These are phyloP conservation scores for Xenopus tropicalis DNA, from an alignment of 2,113 vertebrate genomes.

Conservation along the genomic window UCB_Xtro_10.0 CM004445.2:106335501-106336000, in stretches of 20 bases:
- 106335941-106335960: neutral
- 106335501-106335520: too few relatives aligned
- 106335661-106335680: constrained; percentile 49
- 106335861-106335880: constrained; percentile 3
- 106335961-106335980: neutral
- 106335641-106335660: constrained; percentile 31
- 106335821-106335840: neutral
- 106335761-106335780: constrained; percentile 53
- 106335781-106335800: constrained; percentile 31
- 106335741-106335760: constrained; percentile 51
- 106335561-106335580: too few relatives aligned
- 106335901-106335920: too few relatives aligned
- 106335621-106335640: constrained; percentile 39
- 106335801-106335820: constrained; percentile 19
- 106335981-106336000: neutral
- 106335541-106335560: too few relatives aligned
- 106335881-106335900: neutral
- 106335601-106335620: neutral
- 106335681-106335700: constrained; percentile 47
- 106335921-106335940: neutral
- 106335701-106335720: constrained; percentile 46
- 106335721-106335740: constrained; percentile 44
- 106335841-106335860: constrained; percentile 1
- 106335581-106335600: too few relatives aligned
- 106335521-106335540: too few relatives aligned